Conservation (phyloP, 2,888 invertebrate species). For the Luperina nickerlii region DNA sequence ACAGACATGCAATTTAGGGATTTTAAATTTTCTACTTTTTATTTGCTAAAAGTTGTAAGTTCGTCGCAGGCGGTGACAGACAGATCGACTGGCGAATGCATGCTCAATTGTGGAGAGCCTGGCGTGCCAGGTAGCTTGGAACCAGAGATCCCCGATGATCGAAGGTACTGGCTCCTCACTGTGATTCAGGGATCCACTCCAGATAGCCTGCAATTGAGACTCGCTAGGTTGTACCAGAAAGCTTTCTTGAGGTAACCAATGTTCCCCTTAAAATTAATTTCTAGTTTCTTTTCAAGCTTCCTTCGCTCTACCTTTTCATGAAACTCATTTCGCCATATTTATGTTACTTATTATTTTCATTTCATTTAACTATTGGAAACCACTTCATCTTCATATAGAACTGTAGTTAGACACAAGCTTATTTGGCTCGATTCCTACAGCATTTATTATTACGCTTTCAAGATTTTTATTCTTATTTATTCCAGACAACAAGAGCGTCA, state of each 20-base stretch:
- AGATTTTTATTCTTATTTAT: conserved; percentile 48
- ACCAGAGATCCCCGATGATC: conserved; percentile 91
- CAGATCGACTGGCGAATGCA: conserved; percentile 87
- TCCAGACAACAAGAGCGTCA: conserved; percentile 95
- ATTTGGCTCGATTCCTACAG: conserved; percentile 28
- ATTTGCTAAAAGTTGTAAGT: conserved; percentile 34
- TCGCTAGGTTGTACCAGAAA: conserved; percentile 94
- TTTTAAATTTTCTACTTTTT: conserved; percentile 1
- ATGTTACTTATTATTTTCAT: not conserved
- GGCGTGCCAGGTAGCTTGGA: conserved; percentile 86
- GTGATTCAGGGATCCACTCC: conserved; percentile 91
- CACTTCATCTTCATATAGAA: not conserved
- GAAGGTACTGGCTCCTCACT: conserved; percentile 95
- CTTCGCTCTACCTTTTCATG: conserved; percentile 32
- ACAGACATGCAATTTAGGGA: conserved; percentile 24
- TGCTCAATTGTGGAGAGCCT: conserved; percentile 87
- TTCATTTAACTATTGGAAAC: not conserved
- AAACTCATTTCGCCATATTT: not conserved
- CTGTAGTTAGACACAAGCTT: conserved; percentile 33
- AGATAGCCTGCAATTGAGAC: conserved; percentile 93
- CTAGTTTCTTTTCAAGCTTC: conserved; percentile 40
- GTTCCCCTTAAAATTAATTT: conserved; percentile 36
- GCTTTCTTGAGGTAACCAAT: conserved; percentile 93
- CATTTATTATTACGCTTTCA: not conserved
- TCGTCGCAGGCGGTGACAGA: conserved; percentile 85